A percentile compares a stretch with the other conserved stretches of the same genome.
These are phyloP conservation scores for Eueides isabella DNA, from an alignment of 1,140 invertebrate genomes.

Conservation along the genomic window DNA sequence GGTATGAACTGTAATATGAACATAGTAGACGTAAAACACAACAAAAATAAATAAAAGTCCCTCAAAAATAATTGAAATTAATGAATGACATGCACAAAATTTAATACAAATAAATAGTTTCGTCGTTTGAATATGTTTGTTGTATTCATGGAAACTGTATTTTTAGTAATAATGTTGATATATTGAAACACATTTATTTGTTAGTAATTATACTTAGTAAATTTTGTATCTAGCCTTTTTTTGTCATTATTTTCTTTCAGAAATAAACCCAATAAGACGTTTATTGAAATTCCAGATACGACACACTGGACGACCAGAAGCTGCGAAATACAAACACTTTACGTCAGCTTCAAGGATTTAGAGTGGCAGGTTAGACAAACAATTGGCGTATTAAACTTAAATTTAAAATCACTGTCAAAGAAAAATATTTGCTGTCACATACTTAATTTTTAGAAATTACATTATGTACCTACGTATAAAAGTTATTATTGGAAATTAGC, in stretches of 20 bases:
- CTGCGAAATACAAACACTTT: slow-evolving; percentile 94
- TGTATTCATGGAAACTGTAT: no score
- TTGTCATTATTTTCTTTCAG: slow-evolving; percentile 21
- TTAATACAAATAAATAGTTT: not conserved
- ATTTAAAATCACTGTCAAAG: not conserved
- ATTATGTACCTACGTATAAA: no score
- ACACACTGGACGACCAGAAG: slow-evolving; percentile 83
- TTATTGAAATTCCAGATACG: slow-evolving; percentile 57
- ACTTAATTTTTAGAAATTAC: not conserved
- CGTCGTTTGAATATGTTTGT: no score
- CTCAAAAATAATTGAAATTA: not conserved
- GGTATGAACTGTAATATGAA: no score
- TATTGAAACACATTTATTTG: no score
- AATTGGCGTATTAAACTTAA: not conserved
- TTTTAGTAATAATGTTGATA: no score
- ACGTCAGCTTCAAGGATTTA: slow-evolving; percentile 95
- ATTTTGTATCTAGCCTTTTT: not conserved
- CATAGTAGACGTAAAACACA: no score
- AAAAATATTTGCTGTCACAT: not conserved
- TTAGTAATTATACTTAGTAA: not conserved
- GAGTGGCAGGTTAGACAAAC: slow-evolving; percentile 89
- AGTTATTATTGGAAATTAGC: no score
- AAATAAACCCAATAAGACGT: slow-evolving; percentile 34
- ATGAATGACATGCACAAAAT: not conserved
- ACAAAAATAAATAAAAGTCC: not conserved